Evolutionary conservation across 2,888 invertebrate species (phyloP).

Genomic region (Erebia palarica): DNA sequence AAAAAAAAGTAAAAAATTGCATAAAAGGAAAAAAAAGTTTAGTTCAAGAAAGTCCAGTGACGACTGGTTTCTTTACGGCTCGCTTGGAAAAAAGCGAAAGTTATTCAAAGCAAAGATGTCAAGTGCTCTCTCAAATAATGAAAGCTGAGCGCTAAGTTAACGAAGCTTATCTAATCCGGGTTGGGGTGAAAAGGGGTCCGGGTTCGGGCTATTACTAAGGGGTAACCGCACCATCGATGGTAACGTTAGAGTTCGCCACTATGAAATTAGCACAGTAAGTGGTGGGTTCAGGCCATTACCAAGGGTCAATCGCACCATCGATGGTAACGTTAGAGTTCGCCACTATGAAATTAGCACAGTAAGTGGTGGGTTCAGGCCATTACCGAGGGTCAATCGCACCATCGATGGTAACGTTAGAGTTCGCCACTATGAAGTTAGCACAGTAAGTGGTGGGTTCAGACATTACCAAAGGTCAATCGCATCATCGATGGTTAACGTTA

Average conservation of each 20-base stretch:
- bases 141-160: conserved; percentile 17
- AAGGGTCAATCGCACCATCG: not conserved
- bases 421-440: too few relatives aligned
- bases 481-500: too few relatives aligned
- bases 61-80: conserved; percentile 9
- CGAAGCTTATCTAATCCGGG: conserved; percentile 15
- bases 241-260: too few relatives aligned
- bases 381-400: not conserved
- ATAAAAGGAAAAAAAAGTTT: too few relatives aligned
- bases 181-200: not conserved
- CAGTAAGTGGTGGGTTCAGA: not conserved
- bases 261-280: too few relatives aligned
- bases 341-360: too few relatives aligned
- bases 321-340: too few relatives aligned
- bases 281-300: not conserved
- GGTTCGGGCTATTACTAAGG: not conserved
- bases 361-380: not conserved
- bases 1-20: too few relatives aligned
- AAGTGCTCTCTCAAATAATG: conserved; percentile 23
- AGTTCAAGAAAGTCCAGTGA: conserved; percentile 4
- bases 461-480: not conserved
- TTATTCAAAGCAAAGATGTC: conserved; percentile 23
- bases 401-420: too few relatives aligned
- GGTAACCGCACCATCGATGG: not conserved
- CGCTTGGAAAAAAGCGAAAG: conserved; percentile 7